Conservation (phyloP, 37 sponge, comb jelly and placozoan species). For the Spongilla lacustris region DNA sequence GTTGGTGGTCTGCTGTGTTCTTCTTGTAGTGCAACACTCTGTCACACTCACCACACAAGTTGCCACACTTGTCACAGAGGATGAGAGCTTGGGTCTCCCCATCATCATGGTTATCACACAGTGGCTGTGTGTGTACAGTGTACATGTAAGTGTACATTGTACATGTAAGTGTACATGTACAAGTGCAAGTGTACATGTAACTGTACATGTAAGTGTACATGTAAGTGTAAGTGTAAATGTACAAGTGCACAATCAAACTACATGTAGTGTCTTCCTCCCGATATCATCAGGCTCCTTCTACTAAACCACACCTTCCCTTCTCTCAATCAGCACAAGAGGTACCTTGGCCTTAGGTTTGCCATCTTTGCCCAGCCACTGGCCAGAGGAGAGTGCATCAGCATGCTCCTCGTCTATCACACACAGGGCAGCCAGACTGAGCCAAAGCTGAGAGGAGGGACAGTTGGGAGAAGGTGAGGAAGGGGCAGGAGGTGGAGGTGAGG, state of each 20-base stretch:
- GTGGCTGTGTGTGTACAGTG: conserved; percentile 56
- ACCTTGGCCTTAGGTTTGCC: conserved; percentile 77
- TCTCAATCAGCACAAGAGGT: not conserved
- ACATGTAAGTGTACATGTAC: not conserved
- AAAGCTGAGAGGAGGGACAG: conserved; percentile 52
- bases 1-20: conserved; percentile 73
- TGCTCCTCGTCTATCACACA: conserved; percentile 93
- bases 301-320: not conserved
- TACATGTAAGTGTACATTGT: not conserved
- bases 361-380: conserved; percentile 83
- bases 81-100: conserved; percentile 90
- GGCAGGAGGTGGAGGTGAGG: not conserved
- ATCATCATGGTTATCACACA: conserved; percentile 99
- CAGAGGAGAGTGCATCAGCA: conserved; percentile 89
- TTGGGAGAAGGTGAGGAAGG: too few species aligned
- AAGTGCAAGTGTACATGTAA: not conserved
- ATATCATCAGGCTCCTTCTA: not conserved
- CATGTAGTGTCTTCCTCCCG: too few species aligned
- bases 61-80: conserved; percentile 92
- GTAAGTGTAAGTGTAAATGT: too few species aligned
- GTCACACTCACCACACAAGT: conserved; percentile 98
- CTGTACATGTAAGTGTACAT: not conserved
- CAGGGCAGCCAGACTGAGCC: conserved; percentile 94
- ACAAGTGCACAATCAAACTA: too few species aligned
- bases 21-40: conserved; percentile 85